Evolutionary conservation across 2,797 vertebrate species (phyloP).

Genomic region (Sebastes taczanowskii): DNA sequence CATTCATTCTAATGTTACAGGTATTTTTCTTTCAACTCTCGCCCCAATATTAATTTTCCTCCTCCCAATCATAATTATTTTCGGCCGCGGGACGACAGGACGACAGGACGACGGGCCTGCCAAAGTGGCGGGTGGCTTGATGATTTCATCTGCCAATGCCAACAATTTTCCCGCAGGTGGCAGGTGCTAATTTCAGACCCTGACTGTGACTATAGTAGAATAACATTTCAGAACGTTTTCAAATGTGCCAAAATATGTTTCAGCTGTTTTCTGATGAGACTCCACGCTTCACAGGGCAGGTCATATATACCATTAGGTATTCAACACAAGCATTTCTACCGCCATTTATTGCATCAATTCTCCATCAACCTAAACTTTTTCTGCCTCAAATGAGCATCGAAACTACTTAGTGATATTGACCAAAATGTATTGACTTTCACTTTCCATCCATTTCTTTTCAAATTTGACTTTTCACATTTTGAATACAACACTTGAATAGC

Average conservation of each 20-base stretch:
- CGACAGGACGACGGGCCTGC: no score
- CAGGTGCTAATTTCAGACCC: no score
- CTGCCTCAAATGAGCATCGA: conserved; percentile 11
- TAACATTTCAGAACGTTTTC: not conserved
- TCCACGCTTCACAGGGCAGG: not conserved
- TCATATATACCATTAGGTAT: conserved; percentile 11
- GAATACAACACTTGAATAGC: conserved; percentile 5
- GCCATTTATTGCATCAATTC: conserved; percentile 25
- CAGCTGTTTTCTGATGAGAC: not conserved
- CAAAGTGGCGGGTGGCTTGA: no score
- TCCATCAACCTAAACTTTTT: conserved; percentile 12
- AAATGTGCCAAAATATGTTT: not conserved
- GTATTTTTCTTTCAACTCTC: no score
- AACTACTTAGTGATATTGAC: conserved; percentile 21
- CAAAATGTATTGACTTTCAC: conserved; percentile 40
- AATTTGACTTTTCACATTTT: not conserved
- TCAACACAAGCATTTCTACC: conserved; percentile 24
- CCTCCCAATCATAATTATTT: no score
- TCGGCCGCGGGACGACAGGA: no score
- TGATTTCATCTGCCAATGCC: no score
- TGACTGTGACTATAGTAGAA: not conserved
- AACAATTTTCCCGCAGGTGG: no score
- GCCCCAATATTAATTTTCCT: no score
- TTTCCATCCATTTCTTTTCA: conserved; percentile 18
- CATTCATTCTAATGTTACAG: no score